These are phyloP conservation scores for Steinernema hermaphroditum DNA, from an alignment of 2,888 invertebrate genomes.

Conservation along the genomic window DNA sequence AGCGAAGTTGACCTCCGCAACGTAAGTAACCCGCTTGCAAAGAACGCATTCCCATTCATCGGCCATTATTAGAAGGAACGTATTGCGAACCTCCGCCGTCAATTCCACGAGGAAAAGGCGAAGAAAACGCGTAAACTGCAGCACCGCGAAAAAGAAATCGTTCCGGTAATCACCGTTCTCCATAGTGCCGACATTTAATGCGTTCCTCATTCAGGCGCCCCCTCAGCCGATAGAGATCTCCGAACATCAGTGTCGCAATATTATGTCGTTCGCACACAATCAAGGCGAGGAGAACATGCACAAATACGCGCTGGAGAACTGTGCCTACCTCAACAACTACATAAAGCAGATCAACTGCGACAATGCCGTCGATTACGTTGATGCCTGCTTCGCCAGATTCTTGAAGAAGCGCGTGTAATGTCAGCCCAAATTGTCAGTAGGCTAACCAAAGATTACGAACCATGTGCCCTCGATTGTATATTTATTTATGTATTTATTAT, in stretches of 20 bases:
- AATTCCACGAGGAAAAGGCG: constrained; percentile 17
- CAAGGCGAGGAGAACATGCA: not conserved
- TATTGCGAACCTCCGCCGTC: constrained; percentile 14
- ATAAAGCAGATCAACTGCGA: constrained; percentile 14
- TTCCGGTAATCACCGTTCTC: not conserved
- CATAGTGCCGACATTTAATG: not conserved
- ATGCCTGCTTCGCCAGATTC: not conserved
- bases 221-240: not conserved
- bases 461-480: constrained; percentile 25
- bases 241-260: constrained; percentile 3
- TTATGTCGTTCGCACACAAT: not conserved
- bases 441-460: constrained; percentile 16
- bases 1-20: constrained; percentile 10
- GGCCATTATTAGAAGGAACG: constrained; percentile 1
- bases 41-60: not conserved
- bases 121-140: constrained; percentile 15
- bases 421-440: not conserved
- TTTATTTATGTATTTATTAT: not conserved
- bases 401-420: not conserved
- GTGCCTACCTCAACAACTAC: constrained; percentile 24
- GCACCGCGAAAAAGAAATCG: constrained; percentile 9
- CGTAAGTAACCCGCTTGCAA: constrained; percentile 30
- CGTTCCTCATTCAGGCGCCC: not conserved
- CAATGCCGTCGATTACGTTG: constrained; percentile 6
- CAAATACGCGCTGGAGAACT: constrained; percentile 3